These are phyloP conservation scores for Panthera uncia DNA, from an alignment of 2,113 vertebrate genomes.

Conservation along the genomic window DNA sequence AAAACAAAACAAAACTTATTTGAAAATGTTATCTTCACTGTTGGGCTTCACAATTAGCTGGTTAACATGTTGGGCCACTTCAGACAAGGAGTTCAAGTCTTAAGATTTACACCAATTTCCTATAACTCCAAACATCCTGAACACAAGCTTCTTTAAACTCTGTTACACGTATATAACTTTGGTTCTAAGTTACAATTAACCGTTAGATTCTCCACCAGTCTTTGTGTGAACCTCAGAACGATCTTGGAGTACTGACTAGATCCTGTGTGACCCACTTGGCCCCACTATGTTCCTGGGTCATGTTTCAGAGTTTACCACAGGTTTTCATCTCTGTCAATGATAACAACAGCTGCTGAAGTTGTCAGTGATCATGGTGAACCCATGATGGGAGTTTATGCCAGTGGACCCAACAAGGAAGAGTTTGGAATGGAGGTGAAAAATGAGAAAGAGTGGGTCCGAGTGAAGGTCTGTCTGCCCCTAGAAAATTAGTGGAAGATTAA, in stretches of 20 bases:
- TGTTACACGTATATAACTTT: neutral
- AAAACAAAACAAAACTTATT: neutral
- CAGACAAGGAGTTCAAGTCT: neutral
- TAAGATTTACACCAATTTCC: neutral
- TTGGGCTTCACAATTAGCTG: neutral
- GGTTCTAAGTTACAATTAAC: neutral
- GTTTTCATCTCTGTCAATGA: neutral
- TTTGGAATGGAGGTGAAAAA: neutral
- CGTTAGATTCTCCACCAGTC: neutral
- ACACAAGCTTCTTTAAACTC: neutral
- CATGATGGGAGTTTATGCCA: neutral
- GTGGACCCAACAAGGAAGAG: neutral
- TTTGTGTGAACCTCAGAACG: neutral
- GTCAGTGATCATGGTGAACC: neutral
- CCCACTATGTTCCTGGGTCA: neutral
- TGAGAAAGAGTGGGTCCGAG: neutral
- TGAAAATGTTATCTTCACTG: neutral
- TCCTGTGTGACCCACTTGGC: fast-evolving
- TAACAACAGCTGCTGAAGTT: neutral
- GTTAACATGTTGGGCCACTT: neutral
- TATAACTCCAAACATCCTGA: neutral
- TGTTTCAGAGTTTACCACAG: neutral
- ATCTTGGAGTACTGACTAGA: neutral
- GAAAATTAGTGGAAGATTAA: neutral
- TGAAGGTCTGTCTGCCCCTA: neutral